These are phyloP conservation scores for Conus canariensis DNA, from an alignment of 2,888 invertebrate genomes.

Conservation along the genomic window DNA sequence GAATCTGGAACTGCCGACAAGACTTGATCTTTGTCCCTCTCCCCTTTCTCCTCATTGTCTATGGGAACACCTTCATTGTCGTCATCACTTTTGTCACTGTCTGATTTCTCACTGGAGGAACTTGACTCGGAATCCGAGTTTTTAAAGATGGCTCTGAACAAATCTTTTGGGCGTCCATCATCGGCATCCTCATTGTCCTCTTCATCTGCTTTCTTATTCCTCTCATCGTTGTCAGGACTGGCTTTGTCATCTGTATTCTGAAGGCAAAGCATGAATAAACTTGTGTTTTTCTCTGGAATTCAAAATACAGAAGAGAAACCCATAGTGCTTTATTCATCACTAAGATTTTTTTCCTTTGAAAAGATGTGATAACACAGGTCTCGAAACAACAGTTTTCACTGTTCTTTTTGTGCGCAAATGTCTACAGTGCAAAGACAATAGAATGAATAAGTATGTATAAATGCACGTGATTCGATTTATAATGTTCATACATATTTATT, in stretches of 20 bases:
- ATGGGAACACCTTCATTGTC: conserved; percentile 49
- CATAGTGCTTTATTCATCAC: too few relatives aligned
- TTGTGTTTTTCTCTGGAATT: too few relatives aligned
- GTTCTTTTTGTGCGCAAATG: too few relatives aligned
- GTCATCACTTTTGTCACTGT: conserved; percentile 9
- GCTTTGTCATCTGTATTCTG: conserved; percentile 6
- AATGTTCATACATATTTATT: too few relatives aligned
- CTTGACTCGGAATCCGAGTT: conserved; percentile 84
- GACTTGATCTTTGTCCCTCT: background rate
- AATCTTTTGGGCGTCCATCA: conserved; percentile 83
- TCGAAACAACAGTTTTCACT: too few relatives aligned
- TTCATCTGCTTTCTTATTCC: background rate
- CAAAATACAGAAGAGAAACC: too few relatives aligned
- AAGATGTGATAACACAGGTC: too few relatives aligned
- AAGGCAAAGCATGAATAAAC: background rate
- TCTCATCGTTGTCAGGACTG: background rate
- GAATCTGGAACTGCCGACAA: background rate
- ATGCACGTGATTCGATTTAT: too few relatives aligned
- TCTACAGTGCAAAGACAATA: too few relatives aligned
- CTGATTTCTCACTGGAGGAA: conserved; percentile 46
- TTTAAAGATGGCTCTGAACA: conserved; percentile 94
- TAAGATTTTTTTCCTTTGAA: too few relatives aligned
- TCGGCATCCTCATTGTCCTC: conserved; percentile 62
- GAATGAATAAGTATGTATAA: too few relatives aligned
- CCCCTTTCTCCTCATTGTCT: conserved; percentile 39